Conservation (phyloP, 2,797 vertebrate species). For the Dipus sagitta region DNA sequence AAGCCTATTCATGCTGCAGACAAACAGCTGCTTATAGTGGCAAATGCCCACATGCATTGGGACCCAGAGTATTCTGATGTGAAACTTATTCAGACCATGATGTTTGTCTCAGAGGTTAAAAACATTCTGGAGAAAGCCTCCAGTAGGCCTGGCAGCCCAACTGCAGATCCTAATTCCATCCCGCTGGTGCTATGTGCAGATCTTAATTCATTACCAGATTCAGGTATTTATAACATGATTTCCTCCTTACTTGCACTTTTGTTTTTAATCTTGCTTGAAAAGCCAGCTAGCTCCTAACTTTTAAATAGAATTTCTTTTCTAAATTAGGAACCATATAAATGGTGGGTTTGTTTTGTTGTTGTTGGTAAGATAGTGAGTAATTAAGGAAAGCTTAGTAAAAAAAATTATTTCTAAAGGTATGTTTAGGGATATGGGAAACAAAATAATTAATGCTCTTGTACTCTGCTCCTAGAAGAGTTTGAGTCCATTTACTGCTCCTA, state of each 20-base stretch:
- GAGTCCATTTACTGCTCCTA: neutral
- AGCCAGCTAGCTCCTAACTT: neutral
- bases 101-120: conserved; percentile 99
- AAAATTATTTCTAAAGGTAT: conserved; percentile 48
- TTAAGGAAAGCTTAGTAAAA: conserved; percentile 35
- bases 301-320: conserved; percentile 47
- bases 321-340: conserved; percentile 35
- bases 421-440: conserved; percentile 22
- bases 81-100: conserved; percentile 99
- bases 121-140: conserved; percentile 96
- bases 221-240: conserved; percentile 89
- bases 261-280: neutral
- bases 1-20: conserved; percentile 92
- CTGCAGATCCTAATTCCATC: conserved; percentile 93
- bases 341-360: neutral
- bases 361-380: neutral
- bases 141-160: conserved; percentile 90
- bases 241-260: conserved; percentile 40
- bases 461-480: neutral
- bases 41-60: conserved; percentile 99
- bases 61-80: conserved; percentile 99
- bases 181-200: conserved; percentile 98
- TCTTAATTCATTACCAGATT: conserved; percentile 99
- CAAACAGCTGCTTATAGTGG: conserved; percentile 95
- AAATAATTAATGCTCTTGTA: conserved; percentile 11